phyloP scores from a whole-genome alignment of 2,797 vertebrate species.

The Vespertilio murinus region DNA sequence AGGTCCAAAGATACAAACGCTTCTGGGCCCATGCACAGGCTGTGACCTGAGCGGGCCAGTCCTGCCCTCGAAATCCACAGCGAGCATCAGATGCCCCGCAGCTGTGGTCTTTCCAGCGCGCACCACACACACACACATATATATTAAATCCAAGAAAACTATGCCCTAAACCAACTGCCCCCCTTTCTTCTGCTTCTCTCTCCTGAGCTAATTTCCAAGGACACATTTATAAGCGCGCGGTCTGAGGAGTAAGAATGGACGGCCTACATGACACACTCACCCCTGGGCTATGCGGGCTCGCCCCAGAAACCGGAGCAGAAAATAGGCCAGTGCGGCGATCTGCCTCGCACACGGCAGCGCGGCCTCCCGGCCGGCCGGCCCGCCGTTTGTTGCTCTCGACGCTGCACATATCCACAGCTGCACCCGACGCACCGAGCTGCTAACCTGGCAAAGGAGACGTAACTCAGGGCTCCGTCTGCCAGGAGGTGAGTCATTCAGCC shows the following conservation, averaged over 20 bases:
- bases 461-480: slow-evolving; percentile 41
- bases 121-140: no score
- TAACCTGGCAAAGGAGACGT: slow-evolving; percentile 51
- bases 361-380: slow-evolving; percentile 46
- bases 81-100: slow-evolving; percentile 77
- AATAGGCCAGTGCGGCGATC: slow-evolving; percentile 58
- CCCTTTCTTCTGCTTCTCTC: slow-evolving; percentile 70
- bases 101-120: slow-evolving; percentile 62
- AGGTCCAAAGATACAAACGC: slow-evolving; percentile 77
- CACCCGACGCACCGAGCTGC: slow-evolving; percentile 38
- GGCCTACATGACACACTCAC: slow-evolving; percentile 75
- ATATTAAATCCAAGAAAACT: slow-evolving; percentile 66
- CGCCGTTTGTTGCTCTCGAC: slow-evolving; percentile 51
- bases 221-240: slow-evolving; percentile 77
- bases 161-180: slow-evolving; percentile 81
- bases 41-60: slow-evolving; percentile 70
- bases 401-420: slow-evolving; percentile 46
- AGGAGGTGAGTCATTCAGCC: slow-evolving; percentile 45
- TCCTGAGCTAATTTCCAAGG: slow-evolving; percentile 78
- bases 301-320: slow-evolving; percentile 64
- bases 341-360: slow-evolving; percentile 43
- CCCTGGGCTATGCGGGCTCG: slow-evolving; percentile 75
- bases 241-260: slow-evolving; percentile 75
- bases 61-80: slow-evolving; percentile 71
- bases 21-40: slow-evolving; percentile 72